These are phyloP conservation scores for Ectemnius cavifrons DNA, from an alignment of 2,888 invertebrate genomes.

Conservation along the genomic window DNA sequence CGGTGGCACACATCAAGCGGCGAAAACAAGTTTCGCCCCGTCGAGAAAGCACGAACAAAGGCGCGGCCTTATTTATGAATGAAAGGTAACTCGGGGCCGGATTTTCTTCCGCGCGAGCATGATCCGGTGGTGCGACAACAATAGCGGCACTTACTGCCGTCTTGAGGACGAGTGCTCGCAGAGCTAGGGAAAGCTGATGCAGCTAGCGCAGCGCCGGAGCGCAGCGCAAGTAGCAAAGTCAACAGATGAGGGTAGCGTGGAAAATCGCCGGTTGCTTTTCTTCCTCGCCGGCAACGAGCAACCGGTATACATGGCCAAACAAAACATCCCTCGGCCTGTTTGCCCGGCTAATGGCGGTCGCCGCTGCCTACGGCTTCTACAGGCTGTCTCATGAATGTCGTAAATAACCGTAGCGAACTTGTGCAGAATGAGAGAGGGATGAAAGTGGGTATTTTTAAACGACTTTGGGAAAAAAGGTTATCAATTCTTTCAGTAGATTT, in stretches of 20 bases:
- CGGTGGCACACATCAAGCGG: background rate
- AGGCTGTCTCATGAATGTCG: background rate
- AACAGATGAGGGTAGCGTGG: background rate
- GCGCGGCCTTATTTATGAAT: constrained; percentile 1
- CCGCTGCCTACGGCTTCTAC: background rate
- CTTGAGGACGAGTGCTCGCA: too few relatives aligned
- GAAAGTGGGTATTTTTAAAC: too few relatives aligned
- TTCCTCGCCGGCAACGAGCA: background rate
- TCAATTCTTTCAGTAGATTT: too few relatives aligned
- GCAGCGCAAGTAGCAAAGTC: background rate
- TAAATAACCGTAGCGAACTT: too few relatives aligned
- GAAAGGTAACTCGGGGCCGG: background rate
- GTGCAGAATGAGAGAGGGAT: too few relatives aligned
- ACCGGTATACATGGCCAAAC: constrained; percentile 38
- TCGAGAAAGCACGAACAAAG: background rate
- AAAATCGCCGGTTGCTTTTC: background rate
- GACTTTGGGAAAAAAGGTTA: too few relatives aligned
- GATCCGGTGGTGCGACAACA: background rate
- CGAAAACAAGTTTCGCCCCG: background rate
- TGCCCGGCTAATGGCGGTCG: constrained; percentile 51
- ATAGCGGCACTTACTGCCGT: background rate
- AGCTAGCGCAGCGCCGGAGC: background rate
- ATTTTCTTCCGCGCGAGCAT: constrained; percentile 1
- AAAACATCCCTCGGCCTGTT: constrained; percentile 45
- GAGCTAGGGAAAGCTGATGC: background rate